These are phyloP conservation scores for Drosophila lacicola DNA, from an alignment of 2,888 invertebrate species.

Conservation along the genomic window DNA sequence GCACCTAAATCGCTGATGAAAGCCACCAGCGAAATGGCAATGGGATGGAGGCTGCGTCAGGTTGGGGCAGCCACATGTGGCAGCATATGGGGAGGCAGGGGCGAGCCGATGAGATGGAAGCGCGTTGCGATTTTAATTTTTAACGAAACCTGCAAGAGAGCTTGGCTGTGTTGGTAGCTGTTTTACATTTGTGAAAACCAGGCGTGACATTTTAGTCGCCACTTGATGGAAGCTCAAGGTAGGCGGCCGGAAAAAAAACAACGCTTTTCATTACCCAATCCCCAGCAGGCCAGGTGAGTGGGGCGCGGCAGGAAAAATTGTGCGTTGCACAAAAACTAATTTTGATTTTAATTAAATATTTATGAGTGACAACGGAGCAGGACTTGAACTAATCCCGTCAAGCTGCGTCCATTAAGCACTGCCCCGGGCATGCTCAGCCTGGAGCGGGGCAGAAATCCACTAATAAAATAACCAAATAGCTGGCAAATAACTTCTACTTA, in stretches of 20 bases:
- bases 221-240: constrained; percentile 54
- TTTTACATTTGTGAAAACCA: constrained; percentile 58
- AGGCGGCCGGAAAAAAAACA: constrained; percentile 26
- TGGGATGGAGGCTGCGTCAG: not conserved
- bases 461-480: constrained; percentile 78
- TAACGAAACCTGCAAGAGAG: constrained; percentile 54
- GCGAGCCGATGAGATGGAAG: constrained; percentile 31
- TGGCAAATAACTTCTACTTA: constrained; percentile 82
- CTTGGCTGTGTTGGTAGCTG: constrained; percentile 35
- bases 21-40: constrained; percentile 34
- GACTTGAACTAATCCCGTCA: constrained; percentile 24
- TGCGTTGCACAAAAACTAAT: constrained; percentile 62
- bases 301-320: constrained; percentile 10
- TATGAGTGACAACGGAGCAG: constrained; percentile 42
- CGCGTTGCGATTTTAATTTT: constrained; percentile 73
- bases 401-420: constrained; percentile 10
- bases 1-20: constrained; percentile 64
- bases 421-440: not conserved
- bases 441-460: constrained; percentile 37
- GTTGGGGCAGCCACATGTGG: constrained; percentile 24
- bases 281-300: constrained; percentile 33
- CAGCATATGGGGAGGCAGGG: constrained; percentile 8
- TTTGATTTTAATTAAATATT: constrained; percentile 81
- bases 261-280: constrained; percentile 44
- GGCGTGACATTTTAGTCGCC: constrained; percentile 52